Evolutionary conservation across 2,888 invertebrate genomes (phyloP).

Genomic region (Spodoptera exigua): DNA sequence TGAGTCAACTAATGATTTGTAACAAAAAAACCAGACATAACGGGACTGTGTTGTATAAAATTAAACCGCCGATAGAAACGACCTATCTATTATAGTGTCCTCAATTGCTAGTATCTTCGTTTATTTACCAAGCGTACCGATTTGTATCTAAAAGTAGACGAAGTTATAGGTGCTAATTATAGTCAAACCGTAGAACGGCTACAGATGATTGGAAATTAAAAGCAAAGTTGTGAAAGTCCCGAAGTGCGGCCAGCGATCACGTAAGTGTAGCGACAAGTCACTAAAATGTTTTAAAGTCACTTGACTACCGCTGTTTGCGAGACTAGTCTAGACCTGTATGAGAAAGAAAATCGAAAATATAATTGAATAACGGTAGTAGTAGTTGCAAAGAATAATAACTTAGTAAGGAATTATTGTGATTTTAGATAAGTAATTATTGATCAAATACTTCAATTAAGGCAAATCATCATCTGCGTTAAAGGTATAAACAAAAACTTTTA

Average conservation of each 20-base stretch:
- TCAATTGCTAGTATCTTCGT: no score
- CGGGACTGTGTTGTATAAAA: no score
- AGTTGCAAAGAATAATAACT: no score
- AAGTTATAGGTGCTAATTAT: background rate
- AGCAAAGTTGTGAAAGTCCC: constrained; percentile 48
- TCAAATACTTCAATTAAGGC: constrained; percentile 10
- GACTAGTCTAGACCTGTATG: constrained; percentile 1
- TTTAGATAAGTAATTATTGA: constrained; percentile 3
- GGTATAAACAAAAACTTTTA: constrained; percentile 20
- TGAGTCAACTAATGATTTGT: constrained; percentile 1
- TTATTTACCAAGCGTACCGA: no score
- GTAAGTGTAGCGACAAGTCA: constrained; percentile 34
- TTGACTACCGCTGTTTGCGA: background rate
- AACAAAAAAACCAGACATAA: constrained; percentile 3
- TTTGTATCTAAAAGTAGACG: background rate
- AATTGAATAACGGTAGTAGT: no score
- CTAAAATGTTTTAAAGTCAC: constrained; percentile 43
- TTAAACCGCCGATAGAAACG: no score
- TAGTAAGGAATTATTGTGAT: no score
- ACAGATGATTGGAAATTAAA: constrained; percentile 32
- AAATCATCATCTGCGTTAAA: constrained; percentile 11
- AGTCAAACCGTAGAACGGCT: constrained; percentile 17
- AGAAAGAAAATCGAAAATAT: background rate
- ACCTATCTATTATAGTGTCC: no score
- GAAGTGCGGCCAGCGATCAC: constrained; percentile 40